phyloP scores from a whole-genome alignment of 2,888 invertebrate species.

The Bursaphelenchus okinawaensis region DNA sequence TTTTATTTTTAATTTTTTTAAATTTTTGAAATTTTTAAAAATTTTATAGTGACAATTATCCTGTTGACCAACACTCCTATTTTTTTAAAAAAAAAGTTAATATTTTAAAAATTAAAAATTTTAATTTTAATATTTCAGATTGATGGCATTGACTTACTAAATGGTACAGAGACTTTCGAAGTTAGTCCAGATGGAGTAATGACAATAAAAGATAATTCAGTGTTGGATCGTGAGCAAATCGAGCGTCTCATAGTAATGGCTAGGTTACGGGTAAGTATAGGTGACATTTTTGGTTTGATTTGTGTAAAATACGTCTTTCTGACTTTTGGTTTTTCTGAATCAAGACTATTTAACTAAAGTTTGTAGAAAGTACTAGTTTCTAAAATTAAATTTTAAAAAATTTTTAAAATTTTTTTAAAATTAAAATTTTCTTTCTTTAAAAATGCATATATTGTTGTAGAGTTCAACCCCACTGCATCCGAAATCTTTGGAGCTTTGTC shows the following conservation, averaged over 20 bases:
- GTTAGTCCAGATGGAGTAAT: conserved; percentile 27
- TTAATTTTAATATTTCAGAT: conserved; percentile 13
- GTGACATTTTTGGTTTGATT: not conserved
- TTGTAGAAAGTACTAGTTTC: too few relatives aligned
- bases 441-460: conserved; percentile 5
- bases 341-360: too few relatives aligned
- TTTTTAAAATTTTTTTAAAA: too few relatives aligned
- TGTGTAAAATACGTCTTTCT: too few relatives aligned
- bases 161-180: conserved; percentile 29
- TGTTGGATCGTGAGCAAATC: conserved; percentile 25
- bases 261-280: conserved; percentile 16
- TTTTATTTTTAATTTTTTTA: not conserved
- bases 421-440: too few relatives aligned
- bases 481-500: conserved; percentile 31
- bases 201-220: conserved; percentile 18
- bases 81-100: not conserved
- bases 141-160: conserved; percentile 27
- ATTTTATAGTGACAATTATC: not conserved
- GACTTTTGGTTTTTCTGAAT: too few relatives aligned
- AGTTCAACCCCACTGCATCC: conserved; percentile 18
- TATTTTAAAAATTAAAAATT: not conserved
- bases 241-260: conserved; percentile 26
- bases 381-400: too few relatives aligned
- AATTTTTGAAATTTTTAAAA: not conserved
- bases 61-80: too few relatives aligned